Percentiles rank a stretch among this genome's conserved stretches.
Evolutionary conservation across 2,888 invertebrate genomes (phyloP).

Genomic region (Hybos culiciformis): DNA sequence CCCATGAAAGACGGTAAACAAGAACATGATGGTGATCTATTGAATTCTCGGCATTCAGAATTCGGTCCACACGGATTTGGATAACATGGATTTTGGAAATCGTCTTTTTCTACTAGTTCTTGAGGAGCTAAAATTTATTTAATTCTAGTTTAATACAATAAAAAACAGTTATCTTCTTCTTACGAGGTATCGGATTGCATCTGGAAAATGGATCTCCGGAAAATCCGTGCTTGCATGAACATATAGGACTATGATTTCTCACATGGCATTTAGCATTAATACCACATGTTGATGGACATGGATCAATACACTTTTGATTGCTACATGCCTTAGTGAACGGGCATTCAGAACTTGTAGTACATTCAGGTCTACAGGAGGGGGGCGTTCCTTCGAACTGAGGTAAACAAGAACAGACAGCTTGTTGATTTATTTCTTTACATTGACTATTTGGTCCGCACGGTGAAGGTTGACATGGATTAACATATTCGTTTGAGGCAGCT

Average conservation of each 20-base stretch:
- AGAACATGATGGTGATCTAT: constrained; percentile 48
- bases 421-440: constrained; percentile 51
- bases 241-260: constrained; percentile 65
- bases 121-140: constrained; percentile 17
- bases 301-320: constrained; percentile 56
- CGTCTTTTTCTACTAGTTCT: constrained; percentile 18
- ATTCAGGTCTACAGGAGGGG: constrained; percentile 58
- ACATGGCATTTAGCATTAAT: constrained; percentile 56
- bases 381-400: constrained; percentile 53
- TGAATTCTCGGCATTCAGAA: constrained; percentile 47
- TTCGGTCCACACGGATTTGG: constrained; percentile 55
- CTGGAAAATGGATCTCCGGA: constrained; percentile 63
- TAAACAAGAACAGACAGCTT: constrained; percentile 58
- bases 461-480: constrained; percentile 38
- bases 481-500: constrained; percentile 38
- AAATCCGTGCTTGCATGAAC: constrained; percentile 50
- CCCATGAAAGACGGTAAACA: constrained; percentile 53
- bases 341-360: constrained; percentile 59
- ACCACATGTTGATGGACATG: constrained; percentile 65
- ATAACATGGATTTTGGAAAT: constrained; percentile 40
- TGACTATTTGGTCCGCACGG: constrained; percentile 67
- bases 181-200: constrained; percentile 44
- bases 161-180: constrained; percentile 13
- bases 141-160: neutral
- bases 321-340: constrained; percentile 51